Evolutionary conservation across 2,888 invertebrate genomes (phyloP).

Genomic region (Eristalis arbustorum): DNA sequence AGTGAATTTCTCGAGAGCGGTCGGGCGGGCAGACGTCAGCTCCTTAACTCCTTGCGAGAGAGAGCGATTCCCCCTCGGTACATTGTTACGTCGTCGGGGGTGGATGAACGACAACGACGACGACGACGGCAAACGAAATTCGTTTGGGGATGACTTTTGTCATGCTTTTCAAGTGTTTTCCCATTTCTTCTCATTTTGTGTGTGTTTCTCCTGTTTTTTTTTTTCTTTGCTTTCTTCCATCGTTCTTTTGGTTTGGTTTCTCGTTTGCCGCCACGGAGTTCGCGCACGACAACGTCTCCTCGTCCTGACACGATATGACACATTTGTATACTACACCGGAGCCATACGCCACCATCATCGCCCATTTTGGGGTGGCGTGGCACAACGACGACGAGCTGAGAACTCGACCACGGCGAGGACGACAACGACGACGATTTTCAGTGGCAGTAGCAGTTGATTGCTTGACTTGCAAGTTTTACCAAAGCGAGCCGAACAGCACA

Average conservation of each 20-base stretch:
- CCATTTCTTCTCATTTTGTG: conserved; percentile 7
- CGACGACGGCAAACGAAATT: conserved; percentile 32
- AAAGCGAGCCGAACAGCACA: not conserved
- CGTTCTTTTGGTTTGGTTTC: conserved; percentile 47
- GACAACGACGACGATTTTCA: conserved; percentile 46
- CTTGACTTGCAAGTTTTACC: conserved; percentile 67
- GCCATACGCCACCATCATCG: conserved; percentile 34
- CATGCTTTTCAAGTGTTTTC: conserved; percentile 69
- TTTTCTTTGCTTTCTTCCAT: conserved; percentile 9
- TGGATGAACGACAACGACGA: conserved; percentile 39
- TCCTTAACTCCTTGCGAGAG: conserved; percentile 42
- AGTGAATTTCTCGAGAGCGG: not conserved
- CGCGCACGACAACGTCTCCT: conserved; percentile 61
- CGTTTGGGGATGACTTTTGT: conserved; percentile 68
- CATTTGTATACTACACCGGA: conserved; percentile 52
- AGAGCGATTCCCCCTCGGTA: conserved; percentile 23
- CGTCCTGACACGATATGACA: conserved; percentile 58
- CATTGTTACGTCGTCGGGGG: conserved; percentile 33
- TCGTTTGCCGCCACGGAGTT: conserved; percentile 69
- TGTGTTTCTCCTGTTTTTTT: conserved; percentile 19
- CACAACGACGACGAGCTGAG: conserved; percentile 30
- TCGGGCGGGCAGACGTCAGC: conserved; percentile 45
- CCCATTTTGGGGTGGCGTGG: conserved; percentile 55
- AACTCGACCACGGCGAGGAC: conserved; percentile 23
- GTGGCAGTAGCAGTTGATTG: conserved; percentile 66